A percentile compares a stretch with the other conserved stretches of the same genome.
phyloP scores from a whole-genome alignment of 2,888 invertebrate genomes.

The Creontiades dilutus region DNA sequence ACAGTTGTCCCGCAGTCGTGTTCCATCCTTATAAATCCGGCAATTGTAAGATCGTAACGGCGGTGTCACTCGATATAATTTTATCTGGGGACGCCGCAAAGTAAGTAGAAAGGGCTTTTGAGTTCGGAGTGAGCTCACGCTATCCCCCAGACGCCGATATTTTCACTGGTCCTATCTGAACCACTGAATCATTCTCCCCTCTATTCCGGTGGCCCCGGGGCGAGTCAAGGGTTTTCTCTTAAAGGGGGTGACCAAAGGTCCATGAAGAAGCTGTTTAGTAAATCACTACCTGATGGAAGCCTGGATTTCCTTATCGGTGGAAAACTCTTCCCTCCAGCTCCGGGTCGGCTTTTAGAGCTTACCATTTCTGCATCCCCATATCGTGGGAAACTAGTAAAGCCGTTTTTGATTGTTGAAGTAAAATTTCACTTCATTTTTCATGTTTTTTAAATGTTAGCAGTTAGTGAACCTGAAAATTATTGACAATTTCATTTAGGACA shows the following conservation, averaged over 20 bases:
- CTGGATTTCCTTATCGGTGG: slow-evolving; percentile 14
- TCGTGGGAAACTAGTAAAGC: too few species aligned
- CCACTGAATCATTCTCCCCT: slow-evolving; percentile 50
- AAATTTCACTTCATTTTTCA: too few species aligned
- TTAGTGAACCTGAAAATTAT: too few species aligned
- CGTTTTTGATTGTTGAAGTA: too few species aligned
- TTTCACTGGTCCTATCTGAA: not conserved
- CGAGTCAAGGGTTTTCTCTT: slow-evolving; percentile 26
- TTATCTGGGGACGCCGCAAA: too few species aligned
- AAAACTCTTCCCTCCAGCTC: not conserved
- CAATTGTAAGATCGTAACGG: too few species aligned
- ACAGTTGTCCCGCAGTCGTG: too few species aligned
- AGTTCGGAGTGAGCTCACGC: not conserved
- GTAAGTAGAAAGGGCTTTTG: too few species aligned
- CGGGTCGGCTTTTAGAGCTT: not conserved
- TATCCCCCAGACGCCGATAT: slow-evolving; percentile 28
- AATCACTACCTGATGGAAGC: slow-evolving; percentile 54
- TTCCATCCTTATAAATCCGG: too few species aligned
- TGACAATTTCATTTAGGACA: too few species aligned
- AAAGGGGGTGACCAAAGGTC: slow-evolving; percentile 51
- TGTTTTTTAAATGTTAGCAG: too few species aligned
- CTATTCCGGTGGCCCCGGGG: not conserved
- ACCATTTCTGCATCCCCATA: not conserved
- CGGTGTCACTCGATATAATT: too few species aligned
- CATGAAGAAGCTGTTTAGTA: slow-evolving; percentile 63